phyloP scores from a whole-genome alignment of 1,140 invertebrate species.

The Centruroides vittatus region DNA sequence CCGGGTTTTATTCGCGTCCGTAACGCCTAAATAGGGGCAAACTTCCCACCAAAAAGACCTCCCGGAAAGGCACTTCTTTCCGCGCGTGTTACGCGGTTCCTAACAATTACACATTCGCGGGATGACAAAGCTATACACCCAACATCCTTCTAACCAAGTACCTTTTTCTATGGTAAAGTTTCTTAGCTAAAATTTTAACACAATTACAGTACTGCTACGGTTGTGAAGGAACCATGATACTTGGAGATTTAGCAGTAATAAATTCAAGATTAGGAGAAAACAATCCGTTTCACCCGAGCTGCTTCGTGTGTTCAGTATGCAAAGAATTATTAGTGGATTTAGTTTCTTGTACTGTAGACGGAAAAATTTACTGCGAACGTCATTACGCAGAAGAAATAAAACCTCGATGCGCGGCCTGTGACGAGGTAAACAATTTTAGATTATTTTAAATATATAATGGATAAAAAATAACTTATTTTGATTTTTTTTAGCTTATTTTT shows the following conservation, averaged over 20 bases:
- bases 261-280: constrained; percentile 51
- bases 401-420: constrained; percentile 79
- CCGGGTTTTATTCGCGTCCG: too few relatives aligned
- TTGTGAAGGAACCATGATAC: constrained; percentile 44
- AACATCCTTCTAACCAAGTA: too few relatives aligned
- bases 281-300: constrained; percentile 20
- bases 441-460: too few relatives aligned
- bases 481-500: constrained; percentile 81
- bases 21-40: too few relatives aligned
- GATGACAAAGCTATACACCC: too few relatives aligned
- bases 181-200: neutral
- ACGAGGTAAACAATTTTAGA: constrained; percentile 51
- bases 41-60: too few relatives aligned
- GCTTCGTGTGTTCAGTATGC: too few relatives aligned
- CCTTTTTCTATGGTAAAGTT: too few relatives aligned
- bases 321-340: constrained; percentile 33
- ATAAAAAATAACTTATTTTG: neutral
- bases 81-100: too few relatives aligned
- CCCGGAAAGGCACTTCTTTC: too few relatives aligned
- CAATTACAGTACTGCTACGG: constrained; percentile 42
- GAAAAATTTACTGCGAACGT: constrained; percentile 73
- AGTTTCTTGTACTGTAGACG: constrained; percentile 77
- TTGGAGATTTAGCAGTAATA: constrained; percentile 48
- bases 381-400: constrained; percentile 91
- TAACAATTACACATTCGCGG: too few relatives aligned